phyloP scores from a whole-genome alignment of 1,140 invertebrate species.

The Hermetia illucens region DNA sequence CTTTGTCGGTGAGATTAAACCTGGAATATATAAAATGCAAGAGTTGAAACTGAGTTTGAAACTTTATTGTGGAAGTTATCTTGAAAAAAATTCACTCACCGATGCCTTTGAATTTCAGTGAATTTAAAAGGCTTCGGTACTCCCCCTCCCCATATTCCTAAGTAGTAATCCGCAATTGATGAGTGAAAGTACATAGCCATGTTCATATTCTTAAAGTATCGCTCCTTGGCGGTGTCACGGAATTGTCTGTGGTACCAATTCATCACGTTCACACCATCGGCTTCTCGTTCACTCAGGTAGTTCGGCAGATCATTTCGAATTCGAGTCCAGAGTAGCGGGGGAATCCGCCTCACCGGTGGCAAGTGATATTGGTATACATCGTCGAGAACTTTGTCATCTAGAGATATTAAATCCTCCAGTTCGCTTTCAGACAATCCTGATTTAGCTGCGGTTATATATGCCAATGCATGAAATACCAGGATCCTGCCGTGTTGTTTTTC shows the following conservation, averaged over 20 bases:
- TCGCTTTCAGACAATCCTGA: constrained; percentile 88
- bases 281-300: constrained; percentile 90
- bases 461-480: constrained; percentile 83
- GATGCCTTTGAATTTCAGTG: constrained; percentile 86
- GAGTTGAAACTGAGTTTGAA: background rate
- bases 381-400: constrained; percentile 88
- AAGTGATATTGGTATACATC: constrained; percentile 98
- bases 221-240: constrained; percentile 77
- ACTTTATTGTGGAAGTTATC: constrained; percentile 9
- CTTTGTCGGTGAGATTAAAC: constrained; percentile 76
- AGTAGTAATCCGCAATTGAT: constrained; percentile 93
- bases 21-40: constrained; percentile 21
- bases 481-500: constrained; percentile 89
- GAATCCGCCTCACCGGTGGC: constrained; percentile 86
- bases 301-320: constrained; percentile 90
- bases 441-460: constrained; percentile 88
- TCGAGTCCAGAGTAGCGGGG: constrained; percentile 88
- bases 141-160: constrained; percentile 92
- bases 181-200: constrained; percentile 94
- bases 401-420: constrained; percentile 83
- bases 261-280: constrained; percentile 91
- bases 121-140: constrained; percentile 92
- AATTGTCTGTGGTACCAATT: constrained; percentile 98
- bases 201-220: constrained; percentile 96
- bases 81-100: constrained; percentile 34